phyloP scores from a whole-genome alignment of 2,888 invertebrate species.

The Lasioglossum figueresi region DNA sequence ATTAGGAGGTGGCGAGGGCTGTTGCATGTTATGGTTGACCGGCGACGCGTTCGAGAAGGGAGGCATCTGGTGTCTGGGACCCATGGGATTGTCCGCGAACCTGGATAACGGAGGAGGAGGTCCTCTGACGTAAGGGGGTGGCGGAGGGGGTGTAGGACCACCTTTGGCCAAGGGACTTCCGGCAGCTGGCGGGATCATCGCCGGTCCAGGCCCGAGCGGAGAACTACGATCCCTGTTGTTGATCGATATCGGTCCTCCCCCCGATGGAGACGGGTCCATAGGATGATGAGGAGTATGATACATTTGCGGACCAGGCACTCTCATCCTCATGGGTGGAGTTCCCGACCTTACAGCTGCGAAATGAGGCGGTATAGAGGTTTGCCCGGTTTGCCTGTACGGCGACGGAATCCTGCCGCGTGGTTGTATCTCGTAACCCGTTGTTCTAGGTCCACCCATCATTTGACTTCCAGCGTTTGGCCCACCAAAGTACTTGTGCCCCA shows the following conservation, averaged over 20 bases:
- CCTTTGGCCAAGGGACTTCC: slow-evolving; percentile 82
- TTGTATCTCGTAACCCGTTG: slow-evolving; percentile 80
- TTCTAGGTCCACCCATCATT: slow-evolving; percentile 78
- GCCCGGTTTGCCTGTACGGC: slow-evolving; percentile 80
- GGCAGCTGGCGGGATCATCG: slow-evolving; percentile 82
- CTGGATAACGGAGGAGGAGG: slow-evolving; percentile 81
- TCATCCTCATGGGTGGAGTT: slow-evolving; percentile 82
- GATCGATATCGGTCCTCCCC: slow-evolving; percentile 85
- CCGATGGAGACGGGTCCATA: slow-evolving; percentile 86
- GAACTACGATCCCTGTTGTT: slow-evolving; percentile 78
- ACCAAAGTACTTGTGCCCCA: slow-evolving; percentile 84
- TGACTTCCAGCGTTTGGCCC: slow-evolving; percentile 75
- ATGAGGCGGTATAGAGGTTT: slow-evolving; percentile 78
- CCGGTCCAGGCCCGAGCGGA: slow-evolving; percentile 76
- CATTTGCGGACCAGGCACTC: slow-evolving; percentile 80
- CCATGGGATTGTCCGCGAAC: slow-evolving; percentile 74
- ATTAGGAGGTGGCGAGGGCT: slow-evolving; percentile 81
- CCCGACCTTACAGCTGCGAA: slow-evolving; percentile 79
- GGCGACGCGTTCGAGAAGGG: slow-evolving; percentile 79
- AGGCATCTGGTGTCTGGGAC: slow-evolving; percentile 78
- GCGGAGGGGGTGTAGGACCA: slow-evolving; percentile 81
- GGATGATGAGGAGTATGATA: slow-evolving; percentile 85
- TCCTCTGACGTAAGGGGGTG: slow-evolving; percentile 80
- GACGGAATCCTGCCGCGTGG: slow-evolving; percentile 81
- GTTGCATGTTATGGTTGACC: slow-evolving; percentile 78